Evolutionary conservation across 2,888 invertebrate genomes (phyloP).

Genomic region (Drosophila austrosaltans): DNA sequence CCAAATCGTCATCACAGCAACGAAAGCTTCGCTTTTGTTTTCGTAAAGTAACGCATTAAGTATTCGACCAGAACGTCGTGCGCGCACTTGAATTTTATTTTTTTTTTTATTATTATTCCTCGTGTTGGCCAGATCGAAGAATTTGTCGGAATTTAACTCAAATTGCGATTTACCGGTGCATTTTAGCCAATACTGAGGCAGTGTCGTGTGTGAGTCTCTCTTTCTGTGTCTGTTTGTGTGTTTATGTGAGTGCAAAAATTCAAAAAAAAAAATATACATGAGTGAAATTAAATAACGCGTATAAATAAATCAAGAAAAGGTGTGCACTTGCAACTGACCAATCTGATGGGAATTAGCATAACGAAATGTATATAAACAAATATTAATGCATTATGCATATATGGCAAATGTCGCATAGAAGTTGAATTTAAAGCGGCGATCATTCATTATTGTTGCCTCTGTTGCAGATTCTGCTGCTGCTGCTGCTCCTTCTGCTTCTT

Average conservation of each 20-base stretch:
- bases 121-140: conserved; percentile 13
- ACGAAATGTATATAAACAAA: neutral
- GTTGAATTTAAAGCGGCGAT: conserved; percentile 50
- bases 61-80: conserved; percentile 10
- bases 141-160: conserved; percentile 3
- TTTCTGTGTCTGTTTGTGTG: neutral
- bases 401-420: neutral
- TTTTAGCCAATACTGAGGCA: conserved; percentile 3
- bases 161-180: conserved; percentile 9
- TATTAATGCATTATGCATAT: conserved; percentile 8
- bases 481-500: conserved; percentile 42
- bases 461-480: conserved; percentile 9
- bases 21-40: conserved; percentile 6
- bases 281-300: neutral
- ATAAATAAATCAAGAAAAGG: conserved; percentile 4
- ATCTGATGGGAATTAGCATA: neutral
- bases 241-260: neutral
- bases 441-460: conserved; percentile 58
- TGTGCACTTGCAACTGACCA: neutral
- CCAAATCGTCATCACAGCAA: neutral
- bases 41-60: conserved; percentile 8
- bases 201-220: neutral
- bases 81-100: conserved; percentile 5
- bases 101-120: neutral
- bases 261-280: neutral